phyloP scores from a whole-genome alignment of 2,888 invertebrate species.

The Drosophila affinis region DNA sequence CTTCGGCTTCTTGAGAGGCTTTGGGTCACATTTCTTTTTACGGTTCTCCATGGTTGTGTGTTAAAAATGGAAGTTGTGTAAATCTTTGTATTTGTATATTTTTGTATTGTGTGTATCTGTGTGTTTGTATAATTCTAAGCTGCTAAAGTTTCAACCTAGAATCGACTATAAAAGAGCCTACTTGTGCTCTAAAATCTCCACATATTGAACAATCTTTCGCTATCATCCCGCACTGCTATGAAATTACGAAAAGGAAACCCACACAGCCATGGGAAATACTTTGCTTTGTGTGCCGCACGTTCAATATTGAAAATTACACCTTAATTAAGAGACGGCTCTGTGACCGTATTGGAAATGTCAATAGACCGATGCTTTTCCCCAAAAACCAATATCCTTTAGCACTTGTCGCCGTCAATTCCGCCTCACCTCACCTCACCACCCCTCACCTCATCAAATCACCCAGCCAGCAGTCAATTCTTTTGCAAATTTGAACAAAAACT shows the following conservation, averaged over 20 bases:
- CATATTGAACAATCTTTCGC: not conserved
- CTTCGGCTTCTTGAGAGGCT: not conserved
- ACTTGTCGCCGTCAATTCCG: constrained; percentile 5
- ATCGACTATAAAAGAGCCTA: not conserved
- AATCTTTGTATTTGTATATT: no score
- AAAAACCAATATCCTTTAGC: constrained; percentile 56
- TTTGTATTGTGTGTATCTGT: no score
- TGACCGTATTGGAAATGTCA: constrained; percentile 54
- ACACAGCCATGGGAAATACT: not conserved
- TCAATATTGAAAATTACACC: constrained; percentile 60
- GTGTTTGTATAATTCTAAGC: not conserved
- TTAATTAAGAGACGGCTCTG: constrained; percentile 59
- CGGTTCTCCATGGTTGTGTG: not conserved
- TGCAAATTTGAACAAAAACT: constrained; percentile 72
- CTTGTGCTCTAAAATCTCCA: not conserved
- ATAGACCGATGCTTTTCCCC: constrained; percentile 37
- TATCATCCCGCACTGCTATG: no score
- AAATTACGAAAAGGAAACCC: not conserved
- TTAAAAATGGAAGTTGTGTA: not conserved
- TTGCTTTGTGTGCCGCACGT: constrained; percentile 28
- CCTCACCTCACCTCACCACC: no score
- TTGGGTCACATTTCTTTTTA: not conserved
- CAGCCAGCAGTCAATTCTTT: constrained; percentile 9
- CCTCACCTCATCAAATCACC: not conserved
- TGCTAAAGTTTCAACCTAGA: not conserved